A percentile compares a stretch with the other conserved stretches of the same genome.
Conservation (phyloP, 2,113 vertebrate species). For the Quiscalus mexicanus region DNA sequence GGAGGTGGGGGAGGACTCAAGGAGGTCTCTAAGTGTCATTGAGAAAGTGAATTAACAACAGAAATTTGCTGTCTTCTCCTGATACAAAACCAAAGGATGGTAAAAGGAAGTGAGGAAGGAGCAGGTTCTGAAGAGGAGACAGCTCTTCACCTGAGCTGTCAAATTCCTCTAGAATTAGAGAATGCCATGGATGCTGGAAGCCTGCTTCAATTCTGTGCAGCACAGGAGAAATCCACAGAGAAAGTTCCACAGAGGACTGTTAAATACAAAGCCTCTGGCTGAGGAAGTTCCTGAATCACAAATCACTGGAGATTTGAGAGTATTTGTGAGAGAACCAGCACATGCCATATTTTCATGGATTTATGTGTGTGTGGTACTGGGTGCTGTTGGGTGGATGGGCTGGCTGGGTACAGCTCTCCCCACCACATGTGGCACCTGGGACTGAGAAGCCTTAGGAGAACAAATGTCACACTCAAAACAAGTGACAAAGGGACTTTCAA, state of each 20-base stretch:
- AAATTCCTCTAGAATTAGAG: background rate
- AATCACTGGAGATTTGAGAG: accelerated
- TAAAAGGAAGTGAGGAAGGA: background rate
- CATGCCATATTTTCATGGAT: accelerated
- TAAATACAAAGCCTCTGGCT: background rate
- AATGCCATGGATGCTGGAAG: background rate
- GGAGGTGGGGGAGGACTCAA: background rate
- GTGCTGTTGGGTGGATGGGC: background rate
- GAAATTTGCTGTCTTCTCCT: background rate
- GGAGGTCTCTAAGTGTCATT: background rate
- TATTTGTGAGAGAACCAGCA: background rate
- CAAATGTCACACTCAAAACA: background rate
- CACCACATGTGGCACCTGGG: background rate
- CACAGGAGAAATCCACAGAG: background rate
- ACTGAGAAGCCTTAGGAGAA: background rate
- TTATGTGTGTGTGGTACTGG: background rate
- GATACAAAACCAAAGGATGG: background rate
- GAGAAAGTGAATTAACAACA: background rate
- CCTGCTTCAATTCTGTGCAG: background rate
- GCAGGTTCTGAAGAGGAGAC: background rate
- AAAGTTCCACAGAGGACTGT: background rate
- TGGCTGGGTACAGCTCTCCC: background rate
- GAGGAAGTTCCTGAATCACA: background rate
- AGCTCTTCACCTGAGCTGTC: background rate
- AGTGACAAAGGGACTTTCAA: background rate